Evolutionary conservation across 2,888 invertebrate species (phyloP).

Genomic region (Brachynemurus nebulosus): DNA sequence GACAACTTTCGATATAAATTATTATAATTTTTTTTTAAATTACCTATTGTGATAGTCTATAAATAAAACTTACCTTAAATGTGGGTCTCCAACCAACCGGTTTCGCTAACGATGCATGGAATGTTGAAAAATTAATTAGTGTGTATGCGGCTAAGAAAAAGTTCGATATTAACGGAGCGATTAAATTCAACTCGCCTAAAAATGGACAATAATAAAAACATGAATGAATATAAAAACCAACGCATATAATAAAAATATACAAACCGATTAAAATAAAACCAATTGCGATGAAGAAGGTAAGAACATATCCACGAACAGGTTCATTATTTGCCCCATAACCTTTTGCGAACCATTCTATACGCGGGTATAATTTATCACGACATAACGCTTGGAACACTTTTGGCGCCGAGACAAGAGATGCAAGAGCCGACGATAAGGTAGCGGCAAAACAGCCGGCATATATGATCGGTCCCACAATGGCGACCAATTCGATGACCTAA

Average conservation of each 20-base stretch:
- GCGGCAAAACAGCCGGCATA: slow-evolving; percentile 97
- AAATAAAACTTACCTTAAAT: slow-evolving; percentile 47
- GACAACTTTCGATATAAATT: no score
- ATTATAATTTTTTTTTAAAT: no score
- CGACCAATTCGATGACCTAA: slow-evolving; percentile 70
- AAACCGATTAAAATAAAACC: slow-evolving; percentile 78
- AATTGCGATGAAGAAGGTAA: slow-evolving; percentile 83
- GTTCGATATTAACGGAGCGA: slow-evolving; percentile 85
- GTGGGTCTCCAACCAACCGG: slow-evolving; percentile 84
- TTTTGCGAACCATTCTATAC: slow-evolving; percentile 78
- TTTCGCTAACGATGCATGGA: slow-evolving; percentile 80
- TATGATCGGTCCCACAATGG: slow-evolving; percentile 80
- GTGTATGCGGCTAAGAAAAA: slow-evolving; percentile 90
- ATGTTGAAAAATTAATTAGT: slow-evolving; percentile 87
- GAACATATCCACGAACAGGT: slow-evolving; percentile 76
- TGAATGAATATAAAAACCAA: not conserved
- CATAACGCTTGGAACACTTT: slow-evolving; percentile 90
- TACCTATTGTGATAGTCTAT: no score
- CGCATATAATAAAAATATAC: not conserved
- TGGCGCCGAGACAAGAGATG: slow-evolving; percentile 91
- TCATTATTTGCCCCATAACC: slow-evolving; percentile 72
- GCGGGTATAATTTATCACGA: slow-evolving; percentile 87
- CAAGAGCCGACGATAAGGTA: slow-evolving; percentile 89
- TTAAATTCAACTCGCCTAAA: slow-evolving; percentile 70
- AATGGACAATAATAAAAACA: slow-evolving; percentile 18